Evolutionary conservation across 2,888 invertebrate genomes (phyloP).

Genomic region (Pomacea canaliculata): DNA sequence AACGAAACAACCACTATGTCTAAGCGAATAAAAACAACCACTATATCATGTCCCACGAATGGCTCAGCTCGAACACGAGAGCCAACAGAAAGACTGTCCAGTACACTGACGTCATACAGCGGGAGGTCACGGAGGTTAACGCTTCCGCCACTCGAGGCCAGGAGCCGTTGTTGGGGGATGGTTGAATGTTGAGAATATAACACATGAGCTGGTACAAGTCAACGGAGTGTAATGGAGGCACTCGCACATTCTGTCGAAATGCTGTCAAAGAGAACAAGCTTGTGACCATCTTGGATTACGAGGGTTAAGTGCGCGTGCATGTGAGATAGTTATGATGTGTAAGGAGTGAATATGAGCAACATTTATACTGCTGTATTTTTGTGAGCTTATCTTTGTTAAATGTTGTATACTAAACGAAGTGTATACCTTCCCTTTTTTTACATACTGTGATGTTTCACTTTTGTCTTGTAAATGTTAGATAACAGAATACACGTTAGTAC

Average conservation of each 20-base stretch:
- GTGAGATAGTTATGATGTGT: background rate
- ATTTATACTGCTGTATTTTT: background rate
- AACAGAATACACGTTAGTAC: too few relatives aligned
- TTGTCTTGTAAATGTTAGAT: too few relatives aligned
- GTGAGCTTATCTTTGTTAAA: background rate
- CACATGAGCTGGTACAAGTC: conserved; percentile 53
- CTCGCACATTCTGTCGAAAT: conserved; percentile 32
- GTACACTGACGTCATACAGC: too few relatives aligned
- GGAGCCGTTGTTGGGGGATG: conserved; percentile 46
- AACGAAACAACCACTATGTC: too few relatives aligned
- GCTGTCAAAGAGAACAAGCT: conserved; percentile 26
- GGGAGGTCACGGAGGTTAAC: background rate
- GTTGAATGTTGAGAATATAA: conserved; percentile 37
- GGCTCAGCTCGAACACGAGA: too few relatives aligned
- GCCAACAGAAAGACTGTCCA: too few relatives aligned
- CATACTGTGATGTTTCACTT: too few relatives aligned
- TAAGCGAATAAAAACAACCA: too few relatives aligned
- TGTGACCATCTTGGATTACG: background rate
- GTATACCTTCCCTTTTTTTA: too few relatives aligned
- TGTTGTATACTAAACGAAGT: too few relatives aligned
- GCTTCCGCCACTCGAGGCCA: conserved; percentile 32
- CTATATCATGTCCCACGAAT: too few relatives aligned
- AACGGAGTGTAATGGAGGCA: conserved; percentile 36
- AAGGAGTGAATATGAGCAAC: background rate
- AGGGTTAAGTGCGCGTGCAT: background rate